These are phyloP conservation scores for Phalanger gymnotis DNA, from an alignment of 2,797 vertebrate genomes.

Conservation along the genomic window DNA sequence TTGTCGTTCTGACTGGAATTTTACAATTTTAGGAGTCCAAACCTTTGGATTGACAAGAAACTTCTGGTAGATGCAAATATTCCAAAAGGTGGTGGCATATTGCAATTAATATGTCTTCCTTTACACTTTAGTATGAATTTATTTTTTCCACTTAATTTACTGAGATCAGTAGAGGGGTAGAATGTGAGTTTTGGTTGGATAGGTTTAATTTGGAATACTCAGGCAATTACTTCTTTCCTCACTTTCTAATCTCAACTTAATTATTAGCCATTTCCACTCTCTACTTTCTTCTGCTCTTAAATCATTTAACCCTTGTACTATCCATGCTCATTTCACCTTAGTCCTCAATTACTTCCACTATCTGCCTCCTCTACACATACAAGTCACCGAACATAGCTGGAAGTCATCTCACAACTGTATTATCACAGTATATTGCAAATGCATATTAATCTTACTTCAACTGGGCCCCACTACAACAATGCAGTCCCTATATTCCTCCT, in stretches of 20 bases:
- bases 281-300: neutral
- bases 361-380: neutral
- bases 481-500: neutral
- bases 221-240: neutral
- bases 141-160: neutral
- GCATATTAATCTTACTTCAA: neutral
- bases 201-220: neutral
- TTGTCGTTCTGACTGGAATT: neutral
- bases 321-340: neutral
- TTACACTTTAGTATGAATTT: neutral
- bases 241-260: neutral
- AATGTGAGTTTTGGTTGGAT: neutral
- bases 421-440: neutral
- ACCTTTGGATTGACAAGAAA: neutral
- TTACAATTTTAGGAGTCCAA: neutral
- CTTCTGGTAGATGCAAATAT: neutral
- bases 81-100: neutral
- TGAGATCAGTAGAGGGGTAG: neutral
- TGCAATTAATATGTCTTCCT: neutral
- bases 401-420: neutral
- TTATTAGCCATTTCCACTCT: neutral
- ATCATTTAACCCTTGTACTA: neutral
- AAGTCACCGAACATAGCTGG: neutral
- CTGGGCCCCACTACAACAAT: neutral
- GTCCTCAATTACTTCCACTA: neutral